These are phyloP conservation scores for Cryptus armator DNA, from an alignment of 2,888 invertebrate species.

Conservation along the genomic window DNA sequence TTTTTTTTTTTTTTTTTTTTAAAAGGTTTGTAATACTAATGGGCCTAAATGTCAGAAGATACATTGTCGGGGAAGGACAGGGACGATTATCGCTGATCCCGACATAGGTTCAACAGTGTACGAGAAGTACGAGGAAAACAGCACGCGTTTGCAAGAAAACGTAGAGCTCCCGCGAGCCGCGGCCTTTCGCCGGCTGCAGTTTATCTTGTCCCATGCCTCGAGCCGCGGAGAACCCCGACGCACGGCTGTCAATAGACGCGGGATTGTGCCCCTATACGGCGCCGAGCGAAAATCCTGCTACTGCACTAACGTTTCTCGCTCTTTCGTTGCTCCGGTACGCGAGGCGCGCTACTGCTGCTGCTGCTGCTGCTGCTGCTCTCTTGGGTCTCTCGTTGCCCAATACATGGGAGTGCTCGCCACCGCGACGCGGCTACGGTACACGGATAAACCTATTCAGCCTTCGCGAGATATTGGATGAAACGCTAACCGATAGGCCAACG, in stretches of 20 bases:
- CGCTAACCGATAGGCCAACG: slow-evolving; percentile 8
- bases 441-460: slow-evolving; percentile 45
- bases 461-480: slow-evolving; percentile 20
- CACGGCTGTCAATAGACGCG: slow-evolving; percentile 71
- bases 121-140: slow-evolving; percentile 34
- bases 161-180: slow-evolving; percentile 17
- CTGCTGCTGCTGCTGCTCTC: slow-evolving; percentile 38
- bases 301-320: slow-evolving; percentile 34
- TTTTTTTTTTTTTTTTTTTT: no score
- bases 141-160: slow-evolving; percentile 48
- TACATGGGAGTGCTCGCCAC: slow-evolving; percentile 67
- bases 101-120: slow-evolving; percentile 29
- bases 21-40: not conserved
- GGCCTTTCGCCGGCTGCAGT: slow-evolving; percentile 71
- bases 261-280: slow-evolving; percentile 71
- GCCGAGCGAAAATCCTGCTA: slow-evolving; percentile 62
- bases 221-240: slow-evolving; percentile 54
- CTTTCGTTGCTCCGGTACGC: slow-evolving; percentile 23
- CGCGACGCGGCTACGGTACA: slow-evolving; percentile 34
- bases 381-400: slow-evolving; percentile 66
- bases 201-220: slow-evolving; percentile 70
- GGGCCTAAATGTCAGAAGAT: slow-evolving; percentile 7
- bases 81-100: slow-evolving; percentile 13
- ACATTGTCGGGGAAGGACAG: slow-evolving; percentile 3
- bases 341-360: slow-evolving; percentile 46